Percentiles rank a stretch among this genome's conserved stretches.
These are phyloP conservation scores for Crenichthys baileyi DNA, from an alignment of 2,797 vertebrate genomes.

Conservation along the genomic window DNA sequence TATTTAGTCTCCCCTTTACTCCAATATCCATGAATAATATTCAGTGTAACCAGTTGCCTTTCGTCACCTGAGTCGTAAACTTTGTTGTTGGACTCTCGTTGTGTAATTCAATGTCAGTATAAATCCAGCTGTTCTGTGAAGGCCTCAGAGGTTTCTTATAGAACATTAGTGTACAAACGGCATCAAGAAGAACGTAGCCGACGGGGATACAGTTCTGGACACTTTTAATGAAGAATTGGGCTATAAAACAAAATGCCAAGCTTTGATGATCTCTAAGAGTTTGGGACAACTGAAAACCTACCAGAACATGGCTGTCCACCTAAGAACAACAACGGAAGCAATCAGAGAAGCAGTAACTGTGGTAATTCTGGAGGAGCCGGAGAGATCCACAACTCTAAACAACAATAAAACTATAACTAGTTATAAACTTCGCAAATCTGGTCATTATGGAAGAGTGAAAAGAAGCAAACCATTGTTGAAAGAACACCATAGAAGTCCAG, in stretches of 20 bases:
- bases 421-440: background rate
- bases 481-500: too few relatives aligned
- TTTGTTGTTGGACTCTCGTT: too few relatives aligned
- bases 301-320: background rate
- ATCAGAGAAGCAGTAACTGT: background rate
- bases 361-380: background rate
- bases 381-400: background rate
- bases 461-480: background rate
- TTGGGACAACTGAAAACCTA: too few relatives aligned
- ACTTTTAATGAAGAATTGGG: background rate
- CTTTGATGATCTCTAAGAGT: background rate
- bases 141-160: too few relatives aligned
- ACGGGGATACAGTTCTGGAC: background rate
- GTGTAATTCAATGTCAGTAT: too few relatives aligned
- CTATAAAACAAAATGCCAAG: background rate
- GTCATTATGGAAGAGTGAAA: background rate
- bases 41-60: too few relatives aligned
- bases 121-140: too few relatives aligned
- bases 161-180: background rate
- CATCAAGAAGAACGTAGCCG: background rate
- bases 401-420: background rate
- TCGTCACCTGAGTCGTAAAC: too few relatives aligned
- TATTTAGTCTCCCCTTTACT: too few relatives aligned
- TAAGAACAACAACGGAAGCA: background rate
- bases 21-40: too few relatives aligned